These are phyloP conservation scores for Crypturellus undulatus DNA, from an alignment of 2,113 vertebrate species.

Conservation along the genomic window DNA sequence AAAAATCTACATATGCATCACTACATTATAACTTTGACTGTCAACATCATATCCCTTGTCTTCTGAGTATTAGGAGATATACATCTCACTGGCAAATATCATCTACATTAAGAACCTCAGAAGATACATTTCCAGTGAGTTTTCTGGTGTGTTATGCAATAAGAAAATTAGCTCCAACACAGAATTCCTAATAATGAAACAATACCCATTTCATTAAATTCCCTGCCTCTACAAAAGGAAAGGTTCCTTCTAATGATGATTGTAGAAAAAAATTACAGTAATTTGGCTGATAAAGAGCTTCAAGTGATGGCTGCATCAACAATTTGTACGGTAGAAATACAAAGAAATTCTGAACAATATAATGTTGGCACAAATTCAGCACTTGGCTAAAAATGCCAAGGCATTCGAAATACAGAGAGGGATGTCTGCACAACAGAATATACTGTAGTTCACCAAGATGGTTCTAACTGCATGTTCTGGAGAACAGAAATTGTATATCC, in stretches of 20 bases:
- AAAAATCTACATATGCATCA: constrained; percentile 34
- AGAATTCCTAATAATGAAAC: constrained; percentile 25
- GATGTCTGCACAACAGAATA: neutral
- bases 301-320: neutral
- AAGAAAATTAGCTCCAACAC: neutral
- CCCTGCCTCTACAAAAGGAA: constrained; percentile 1
- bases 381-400: neutral
- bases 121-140: neutral
- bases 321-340: neutral
- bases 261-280: neutral
- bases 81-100: neutral
- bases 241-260: neutral
- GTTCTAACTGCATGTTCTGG: neutral
- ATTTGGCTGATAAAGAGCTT: neutral
- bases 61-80: neutral
- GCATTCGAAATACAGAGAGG: neutral
- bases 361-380: neutral
- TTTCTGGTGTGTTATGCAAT: neutral
- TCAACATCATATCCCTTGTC: neutral
- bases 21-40: constrained; percentile 10
- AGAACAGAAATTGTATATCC: neutral
- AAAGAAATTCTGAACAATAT: neutral
- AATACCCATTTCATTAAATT: constrained; percentile 15
- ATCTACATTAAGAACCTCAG: neutral
- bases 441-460: neutral